These are phyloP conservation scores for Halcyon senegalensis DNA, from an alignment of 2,113 vertebrate species.

Conservation along the genomic window DNA sequence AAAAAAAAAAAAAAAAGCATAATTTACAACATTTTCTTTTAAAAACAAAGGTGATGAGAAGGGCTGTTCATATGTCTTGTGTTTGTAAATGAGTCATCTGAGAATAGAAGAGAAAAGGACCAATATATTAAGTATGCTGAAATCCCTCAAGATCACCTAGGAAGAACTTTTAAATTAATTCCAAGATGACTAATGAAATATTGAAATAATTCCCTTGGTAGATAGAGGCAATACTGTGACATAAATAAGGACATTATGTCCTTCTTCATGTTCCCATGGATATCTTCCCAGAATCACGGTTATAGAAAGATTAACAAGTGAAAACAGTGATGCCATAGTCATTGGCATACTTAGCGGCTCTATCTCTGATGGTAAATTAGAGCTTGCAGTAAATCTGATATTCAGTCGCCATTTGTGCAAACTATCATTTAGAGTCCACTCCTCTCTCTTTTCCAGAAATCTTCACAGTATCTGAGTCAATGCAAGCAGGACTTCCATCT, in stretches of 20 bases:
- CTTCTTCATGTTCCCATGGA: background rate
- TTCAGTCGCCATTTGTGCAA: background rate
- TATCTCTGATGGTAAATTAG: background rate
- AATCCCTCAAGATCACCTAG: background rate
- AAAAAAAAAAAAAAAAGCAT: background rate
- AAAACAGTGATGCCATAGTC: background rate
- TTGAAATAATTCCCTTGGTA: background rate
- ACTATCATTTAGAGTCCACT: background rate
- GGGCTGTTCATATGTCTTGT: background rate
- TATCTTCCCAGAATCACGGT: background rate
- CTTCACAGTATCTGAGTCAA: background rate
- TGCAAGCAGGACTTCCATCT: background rate
- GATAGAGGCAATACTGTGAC: background rate
- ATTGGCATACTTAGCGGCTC: background rate
- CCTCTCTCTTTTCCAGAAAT: background rate
- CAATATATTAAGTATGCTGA: background rate
- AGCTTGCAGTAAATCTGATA: background rate
- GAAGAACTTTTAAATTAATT: constrained; percentile 20
- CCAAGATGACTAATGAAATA: background rate
- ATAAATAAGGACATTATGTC: background rate
- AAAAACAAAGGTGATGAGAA: background rate
- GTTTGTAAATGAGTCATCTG: background rate
- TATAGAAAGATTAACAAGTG: background rate
- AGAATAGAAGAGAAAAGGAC: background rate
- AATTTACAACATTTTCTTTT: background rate